phyloP scores from a whole-genome alignment of 1,140 invertebrate species.

The Linepithema humile region DNA sequence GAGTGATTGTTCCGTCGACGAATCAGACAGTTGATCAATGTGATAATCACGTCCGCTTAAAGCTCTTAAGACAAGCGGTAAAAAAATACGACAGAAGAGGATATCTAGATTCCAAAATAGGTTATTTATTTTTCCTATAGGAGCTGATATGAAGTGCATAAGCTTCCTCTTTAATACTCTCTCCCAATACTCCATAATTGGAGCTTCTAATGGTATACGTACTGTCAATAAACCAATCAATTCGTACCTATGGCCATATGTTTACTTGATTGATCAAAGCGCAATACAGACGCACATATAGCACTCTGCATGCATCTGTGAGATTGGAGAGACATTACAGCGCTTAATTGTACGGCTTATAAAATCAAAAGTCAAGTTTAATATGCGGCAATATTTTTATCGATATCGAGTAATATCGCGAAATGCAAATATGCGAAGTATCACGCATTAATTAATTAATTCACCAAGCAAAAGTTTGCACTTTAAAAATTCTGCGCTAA shows the following conservation, averaged over 20 bases:
- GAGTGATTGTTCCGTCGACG: neutral
- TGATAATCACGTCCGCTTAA: neutral
- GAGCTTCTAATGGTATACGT: neutral
- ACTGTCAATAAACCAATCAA: neutral
- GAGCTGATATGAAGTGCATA: neutral
- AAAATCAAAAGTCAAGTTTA: neutral
- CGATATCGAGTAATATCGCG: neutral
- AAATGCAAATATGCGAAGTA: neutral
- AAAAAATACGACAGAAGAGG: neutral
- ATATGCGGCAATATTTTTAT: neutral
- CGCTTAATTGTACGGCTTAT: neutral
- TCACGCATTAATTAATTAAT: neutral
- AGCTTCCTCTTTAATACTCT: neutral
- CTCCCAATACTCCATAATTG: neutral
- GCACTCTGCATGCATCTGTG: neutral
- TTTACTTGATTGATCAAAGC: conserved; percentile 27
- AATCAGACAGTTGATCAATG: neutral
- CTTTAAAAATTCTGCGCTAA: neutral
- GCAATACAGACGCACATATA: neutral
- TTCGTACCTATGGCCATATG: neutral
- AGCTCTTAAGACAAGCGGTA: neutral
- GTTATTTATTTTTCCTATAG: conserved; percentile 20
- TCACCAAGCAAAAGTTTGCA: neutral
- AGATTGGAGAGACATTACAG: neutral
- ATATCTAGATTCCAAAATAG: neutral